A percentile compares a stretch with the other conserved stretches of the same genome.
These are phyloP conservation scores for Caenorhabditis latens DNA, from an alignment of 1,140 invertebrate species.

Conservation along the genomic window DNA sequence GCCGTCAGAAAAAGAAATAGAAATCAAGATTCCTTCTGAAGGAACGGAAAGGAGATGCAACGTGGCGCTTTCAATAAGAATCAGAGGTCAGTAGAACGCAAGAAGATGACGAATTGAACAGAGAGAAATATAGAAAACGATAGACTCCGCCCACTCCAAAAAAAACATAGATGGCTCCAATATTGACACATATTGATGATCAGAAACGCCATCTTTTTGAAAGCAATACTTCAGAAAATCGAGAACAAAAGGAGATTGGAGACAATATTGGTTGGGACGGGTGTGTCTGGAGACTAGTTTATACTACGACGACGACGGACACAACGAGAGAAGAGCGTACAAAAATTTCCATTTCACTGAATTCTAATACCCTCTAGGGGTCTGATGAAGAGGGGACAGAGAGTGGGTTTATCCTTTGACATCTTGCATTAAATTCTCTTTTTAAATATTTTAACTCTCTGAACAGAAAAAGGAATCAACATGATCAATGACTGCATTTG, in stretches of 20 bases:
- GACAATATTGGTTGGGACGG: not conserved
- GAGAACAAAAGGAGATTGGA: not conserved
- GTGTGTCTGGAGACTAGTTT: constrained; percentile 17
- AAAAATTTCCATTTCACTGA: constrained; percentile 43
- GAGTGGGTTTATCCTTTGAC: not conserved
- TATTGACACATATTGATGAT: too few species aligned
- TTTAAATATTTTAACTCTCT: not conserved
- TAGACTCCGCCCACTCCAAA: too few species aligned
- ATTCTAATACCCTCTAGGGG: constrained; percentile 32
- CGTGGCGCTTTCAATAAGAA: too few species aligned
- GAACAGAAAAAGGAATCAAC: not conserved
- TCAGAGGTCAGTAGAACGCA: too few species aligned
- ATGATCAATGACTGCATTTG: too few species aligned
- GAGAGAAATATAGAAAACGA: too few species aligned
- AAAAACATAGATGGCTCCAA: too few species aligned
- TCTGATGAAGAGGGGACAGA: not conserved
- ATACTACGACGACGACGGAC: not conserved
- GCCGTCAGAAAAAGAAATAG: too few species aligned
- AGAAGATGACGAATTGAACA: too few species aligned
- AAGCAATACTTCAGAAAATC: not conserved
- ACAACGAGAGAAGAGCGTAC: not conserved
- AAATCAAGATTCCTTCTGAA: too few species aligned
- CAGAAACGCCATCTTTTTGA: too few species aligned
- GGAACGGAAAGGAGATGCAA: too few species aligned
- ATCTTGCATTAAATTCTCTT: not conserved